Conservation (phyloP, 2,113 vertebrate species). For the Boleophthalmus pectinirostris region DNA sequence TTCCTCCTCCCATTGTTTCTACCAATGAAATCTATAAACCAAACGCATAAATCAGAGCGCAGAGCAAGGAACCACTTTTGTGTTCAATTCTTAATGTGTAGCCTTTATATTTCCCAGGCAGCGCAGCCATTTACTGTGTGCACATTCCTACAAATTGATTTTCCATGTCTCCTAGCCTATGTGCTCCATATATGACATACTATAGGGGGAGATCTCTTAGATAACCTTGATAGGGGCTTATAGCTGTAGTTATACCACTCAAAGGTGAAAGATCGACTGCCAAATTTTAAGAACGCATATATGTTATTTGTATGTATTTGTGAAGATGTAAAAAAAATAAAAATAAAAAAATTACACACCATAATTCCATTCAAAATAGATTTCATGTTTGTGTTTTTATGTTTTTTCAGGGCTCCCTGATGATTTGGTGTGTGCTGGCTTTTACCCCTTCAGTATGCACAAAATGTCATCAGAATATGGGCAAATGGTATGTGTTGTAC, state of each 20-base stretch:
- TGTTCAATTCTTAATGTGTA: constrained; percentile 57
- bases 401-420: constrained; percentile 59
- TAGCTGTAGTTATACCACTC: constrained; percentile 28
- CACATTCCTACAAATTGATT: constrained; percentile 54
- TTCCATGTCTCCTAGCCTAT: constrained; percentile 53
- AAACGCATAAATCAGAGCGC: constrained; percentile 33
- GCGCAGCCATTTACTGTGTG: constrained; percentile 25
- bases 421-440: constrained; percentile 81
- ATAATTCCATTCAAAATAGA: neutral
- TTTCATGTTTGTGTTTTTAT: constrained; percentile 5
- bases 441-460: constrained; percentile 75
- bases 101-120: constrained; percentile 41
- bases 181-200: constrained; percentile 30
- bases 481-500: constrained; percentile 79
- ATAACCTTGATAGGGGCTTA: constrained; percentile 29
- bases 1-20: constrained; percentile 11
- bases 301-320: neutral
- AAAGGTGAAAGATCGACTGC: neutral
- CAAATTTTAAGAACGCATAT: neutral
- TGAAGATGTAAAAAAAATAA: neutral
- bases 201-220: constrained; percentile 20
- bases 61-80: constrained; percentile 35
- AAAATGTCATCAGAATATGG: constrained; percentile 77
- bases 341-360: too few relatives aligned
- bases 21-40: constrained; percentile 28